Percentiles rank a stretch among this genome's conserved stretches.
phyloP scores from a whole-genome alignment of 2,113 vertebrate genomes.

The Seriola aureovittata region DNA sequence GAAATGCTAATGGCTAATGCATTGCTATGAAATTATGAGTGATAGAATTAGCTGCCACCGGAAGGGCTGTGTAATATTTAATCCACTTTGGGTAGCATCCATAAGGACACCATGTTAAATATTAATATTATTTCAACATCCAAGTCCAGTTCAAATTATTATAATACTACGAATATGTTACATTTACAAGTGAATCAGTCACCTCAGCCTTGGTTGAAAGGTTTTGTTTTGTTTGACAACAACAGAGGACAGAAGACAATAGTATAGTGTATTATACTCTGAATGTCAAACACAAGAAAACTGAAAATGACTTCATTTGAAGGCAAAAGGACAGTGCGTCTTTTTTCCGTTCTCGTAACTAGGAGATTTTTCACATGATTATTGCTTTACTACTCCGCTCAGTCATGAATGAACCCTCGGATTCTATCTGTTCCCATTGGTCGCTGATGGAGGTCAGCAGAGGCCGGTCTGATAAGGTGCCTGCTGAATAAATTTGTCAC shows the following conservation, averaged over 20 bases:
- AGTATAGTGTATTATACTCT: too few relatives aligned
- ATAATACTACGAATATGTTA: background rate
- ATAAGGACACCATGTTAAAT: too few relatives aligned
- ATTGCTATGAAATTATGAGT: background rate
- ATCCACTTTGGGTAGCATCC: too few relatives aligned
- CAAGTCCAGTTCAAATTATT: too few relatives aligned
- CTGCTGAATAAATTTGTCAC: background rate
- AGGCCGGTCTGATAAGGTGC: conserved; percentile 9
- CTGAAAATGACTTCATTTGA: background rate
- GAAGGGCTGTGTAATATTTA: background rate
- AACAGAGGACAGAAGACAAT: background rate
- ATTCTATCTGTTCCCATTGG: conserved; percentile 1
- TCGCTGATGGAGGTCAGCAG: conserved; percentile 27
- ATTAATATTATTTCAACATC: too few relatives aligned
- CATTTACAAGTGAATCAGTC: background rate
- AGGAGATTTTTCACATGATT: conserved; percentile 1
- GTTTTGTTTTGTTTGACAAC: background rate
- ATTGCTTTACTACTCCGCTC: background rate
- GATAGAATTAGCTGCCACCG: background rate
- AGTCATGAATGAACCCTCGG: background rate
- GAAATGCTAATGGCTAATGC: background rate
- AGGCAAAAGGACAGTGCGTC: background rate
- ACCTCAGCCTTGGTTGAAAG: background rate
- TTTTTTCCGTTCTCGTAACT: background rate
- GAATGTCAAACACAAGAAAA: background rate